Conservation (phyloP, 2,888 invertebrate genomes). For the Hypselothyrea guttata region DNA sequence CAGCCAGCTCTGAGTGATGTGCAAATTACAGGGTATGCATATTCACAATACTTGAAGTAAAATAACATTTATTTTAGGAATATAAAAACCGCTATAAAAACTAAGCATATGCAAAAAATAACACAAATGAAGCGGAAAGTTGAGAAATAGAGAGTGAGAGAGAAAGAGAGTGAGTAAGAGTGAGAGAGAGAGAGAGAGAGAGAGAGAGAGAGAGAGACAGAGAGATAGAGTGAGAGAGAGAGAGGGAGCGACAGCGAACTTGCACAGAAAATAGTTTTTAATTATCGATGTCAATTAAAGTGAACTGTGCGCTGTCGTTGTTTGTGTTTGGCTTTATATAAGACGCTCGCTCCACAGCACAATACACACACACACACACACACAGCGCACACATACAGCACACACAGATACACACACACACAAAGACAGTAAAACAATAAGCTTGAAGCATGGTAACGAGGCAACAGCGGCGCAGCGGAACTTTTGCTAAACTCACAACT, state of each 20-base stretch:
- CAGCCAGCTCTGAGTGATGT: not conserved
- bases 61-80: too few species aligned
- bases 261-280: conserved; percentile 68
- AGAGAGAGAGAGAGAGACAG: conserved; percentile 10
- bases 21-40: conserved; percentile 1
- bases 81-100: not conserved
- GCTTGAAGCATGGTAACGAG: conserved; percentile 48
- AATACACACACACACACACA: conserved; percentile 10
- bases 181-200: not conserved
- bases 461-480: conserved; percentile 30
- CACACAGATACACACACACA: conserved; percentile 10
- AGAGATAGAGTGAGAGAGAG: too few species aligned
- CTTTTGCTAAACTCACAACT: conserved; percentile 53
- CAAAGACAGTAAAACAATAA: conserved; percentile 61
- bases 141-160: too few species aligned
- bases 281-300: conserved; percentile 78
- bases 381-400: conserved; percentile 19
- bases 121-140: too few species aligned
- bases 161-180: conserved; percentile 5
- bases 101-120: not conserved
- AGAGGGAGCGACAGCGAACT: conserved; percentile 15
- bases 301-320: conserved; percentile 64
- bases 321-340: conserved; percentile 54
- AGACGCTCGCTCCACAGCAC: conserved; percentile 36
- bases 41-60: not conserved